Evolutionary conservation across 2,113 vertebrate species (phyloP).

Genomic region (Triplophysa rosa): DNA sequence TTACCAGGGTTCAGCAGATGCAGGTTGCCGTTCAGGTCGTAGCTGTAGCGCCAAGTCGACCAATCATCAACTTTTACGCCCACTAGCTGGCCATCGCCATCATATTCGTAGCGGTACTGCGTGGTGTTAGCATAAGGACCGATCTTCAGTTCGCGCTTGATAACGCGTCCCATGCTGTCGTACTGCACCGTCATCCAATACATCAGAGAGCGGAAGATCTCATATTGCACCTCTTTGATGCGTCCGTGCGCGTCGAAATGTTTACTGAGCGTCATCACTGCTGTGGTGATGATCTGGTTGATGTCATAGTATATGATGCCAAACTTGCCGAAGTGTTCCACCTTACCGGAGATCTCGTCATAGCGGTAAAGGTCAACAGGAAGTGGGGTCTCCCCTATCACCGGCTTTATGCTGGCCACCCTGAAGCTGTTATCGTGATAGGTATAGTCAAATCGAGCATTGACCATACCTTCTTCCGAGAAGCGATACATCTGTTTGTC

Average conservation of each 20-base stretch:
- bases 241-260: conserved; percentile 88
- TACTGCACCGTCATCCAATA: conserved; percentile 93
- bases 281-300: conserved; percentile 89
- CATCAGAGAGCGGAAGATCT: conserved; percentile 89
- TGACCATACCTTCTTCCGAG: conserved; percentile 90
- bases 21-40: conserved; percentile 87
- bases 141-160: conserved; percentile 85
- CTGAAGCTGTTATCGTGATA: conserved; percentile 89
- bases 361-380: conserved; percentile 88
- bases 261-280: conserved; percentile 89
- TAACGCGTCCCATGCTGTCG: conserved; percentile 87
- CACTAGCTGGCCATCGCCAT: conserved; percentile 85
- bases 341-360: conserved; percentile 89
- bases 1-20: conserved; percentile 85
- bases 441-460: conserved; percentile 87
- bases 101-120: conserved; percentile 87
- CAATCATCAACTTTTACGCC: conserved; percentile 85
- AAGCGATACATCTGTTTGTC: conserved; percentile 91
- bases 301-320: conserved; percentile 91
- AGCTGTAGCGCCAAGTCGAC: conserved; percentile 88
- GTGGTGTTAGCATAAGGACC: conserved; percentile 89
- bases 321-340: conserved; percentile 90
- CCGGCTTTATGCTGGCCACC: conserved; percentile 85
- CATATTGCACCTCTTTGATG: conserved; percentile 89
- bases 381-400: conserved; percentile 87